Evolutionary conservation across 53 echinoderm and acorn worm species (phyloP).

Genomic region (Henricia sp.): DNA sequence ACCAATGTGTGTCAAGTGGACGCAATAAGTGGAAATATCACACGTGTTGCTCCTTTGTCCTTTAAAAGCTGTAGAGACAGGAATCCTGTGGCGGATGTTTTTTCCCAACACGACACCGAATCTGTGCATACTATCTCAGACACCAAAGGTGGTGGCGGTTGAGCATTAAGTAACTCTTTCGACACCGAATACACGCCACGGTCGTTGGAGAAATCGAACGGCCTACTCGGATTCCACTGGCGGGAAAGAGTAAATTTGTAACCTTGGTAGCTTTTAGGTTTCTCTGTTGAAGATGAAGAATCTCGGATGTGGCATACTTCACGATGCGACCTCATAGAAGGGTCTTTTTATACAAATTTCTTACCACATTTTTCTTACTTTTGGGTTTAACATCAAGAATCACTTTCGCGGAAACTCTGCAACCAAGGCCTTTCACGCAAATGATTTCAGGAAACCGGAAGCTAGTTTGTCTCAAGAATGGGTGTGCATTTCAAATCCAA

Average conservation of each 20-base stretch:
- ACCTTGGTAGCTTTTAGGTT: not conserved
- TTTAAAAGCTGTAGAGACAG: too few relatives aligned
- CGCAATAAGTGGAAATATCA: not conserved
- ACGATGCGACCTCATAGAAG: not conserved
- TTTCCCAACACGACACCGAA: slow-evolving; percentile 23
- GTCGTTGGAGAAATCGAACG: slow-evolving; percentile 26
- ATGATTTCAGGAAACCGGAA: too few relatives aligned
- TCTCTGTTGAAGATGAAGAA: not conserved
- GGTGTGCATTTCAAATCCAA: too few relatives aligned
- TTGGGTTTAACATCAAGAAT: too few relatives aligned
- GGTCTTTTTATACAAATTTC: too few relatives aligned
- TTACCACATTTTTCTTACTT: too few relatives aligned
- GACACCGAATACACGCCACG: slow-evolving; percentile 32
- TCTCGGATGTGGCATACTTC: not conserved
- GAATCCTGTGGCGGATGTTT: not conserved
- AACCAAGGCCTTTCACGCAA: too few relatives aligned
- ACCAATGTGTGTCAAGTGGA: too few relatives aligned
- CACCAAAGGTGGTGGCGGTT: not conserved
- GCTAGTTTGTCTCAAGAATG: too few relatives aligned
- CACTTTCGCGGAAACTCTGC: too few relatives aligned
- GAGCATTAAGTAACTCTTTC: slow-evolving; percentile 37
- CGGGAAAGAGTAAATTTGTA: not conserved
- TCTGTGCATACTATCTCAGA: not conserved
- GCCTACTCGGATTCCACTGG: slow-evolving; percentile 5
- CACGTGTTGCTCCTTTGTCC: slow-evolving; percentile 10